A percentile compares a stretch with the other conserved stretches of the same genome.
These are phyloP conservation scores for Syrrhaptes paradoxus DNA, from an alignment of 2,113 vertebrate species.

Conservation along the genomic window DNA sequence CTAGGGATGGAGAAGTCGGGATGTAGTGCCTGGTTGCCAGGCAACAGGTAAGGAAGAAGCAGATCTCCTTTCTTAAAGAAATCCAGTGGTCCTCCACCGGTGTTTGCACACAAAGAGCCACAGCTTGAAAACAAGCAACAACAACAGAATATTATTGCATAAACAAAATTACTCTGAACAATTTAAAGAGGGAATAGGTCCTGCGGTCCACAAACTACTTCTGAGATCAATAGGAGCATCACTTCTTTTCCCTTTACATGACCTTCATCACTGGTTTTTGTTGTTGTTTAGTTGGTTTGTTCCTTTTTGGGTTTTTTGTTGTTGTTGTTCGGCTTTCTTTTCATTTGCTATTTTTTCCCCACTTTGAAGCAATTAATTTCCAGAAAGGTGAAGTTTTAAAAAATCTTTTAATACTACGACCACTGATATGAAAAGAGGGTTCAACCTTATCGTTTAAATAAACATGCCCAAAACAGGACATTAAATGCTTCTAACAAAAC, in stretches of 20 bases:
- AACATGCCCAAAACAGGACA: not conserved
- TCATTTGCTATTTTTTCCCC: not conserved
- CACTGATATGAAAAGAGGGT: not conserved
- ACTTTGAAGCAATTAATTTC: not conserved
- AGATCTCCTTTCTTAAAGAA: not conserved
- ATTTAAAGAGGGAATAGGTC: not conserved
- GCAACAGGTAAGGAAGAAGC: conserved; percentile 14
- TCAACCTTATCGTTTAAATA: not conserved
- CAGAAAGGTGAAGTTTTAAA: not conserved
- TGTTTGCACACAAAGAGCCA: not conserved
- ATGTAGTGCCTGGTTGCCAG: not conserved
- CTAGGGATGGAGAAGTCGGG: not conserved
- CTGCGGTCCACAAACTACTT: not conserved
- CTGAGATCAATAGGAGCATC: not conserved
- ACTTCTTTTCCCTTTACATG: not conserved
- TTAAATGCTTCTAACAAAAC: not conserved
- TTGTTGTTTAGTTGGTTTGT: not conserved
- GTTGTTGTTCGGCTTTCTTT: not conserved
- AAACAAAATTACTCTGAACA: not conserved
- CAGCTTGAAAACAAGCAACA: not conserved
- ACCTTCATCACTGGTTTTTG: not conserved
- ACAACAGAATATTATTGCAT: not conserved
- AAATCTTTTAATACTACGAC: not conserved
- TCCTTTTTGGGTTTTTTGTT: too few relatives aligned
- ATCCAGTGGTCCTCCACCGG: not conserved